Percentiles rank a stretch among this genome's conserved stretches.
Evolutionary conservation across 2,888 invertebrate genomes (phyloP).

Genomic region (Eilema caniola): DNA sequence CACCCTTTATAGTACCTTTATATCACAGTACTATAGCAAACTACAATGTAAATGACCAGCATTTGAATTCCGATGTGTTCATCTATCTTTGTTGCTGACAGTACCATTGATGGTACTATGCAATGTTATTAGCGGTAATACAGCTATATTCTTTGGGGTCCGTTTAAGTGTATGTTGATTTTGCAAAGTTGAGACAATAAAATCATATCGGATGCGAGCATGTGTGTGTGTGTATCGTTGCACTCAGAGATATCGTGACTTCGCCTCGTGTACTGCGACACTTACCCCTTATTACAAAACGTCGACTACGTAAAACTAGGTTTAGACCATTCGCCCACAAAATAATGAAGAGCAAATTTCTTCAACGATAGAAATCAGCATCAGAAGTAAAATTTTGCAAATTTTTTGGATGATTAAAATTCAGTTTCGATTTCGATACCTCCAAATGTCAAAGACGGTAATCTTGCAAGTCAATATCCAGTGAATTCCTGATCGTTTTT

Average conservation of each 20-base stretch:
- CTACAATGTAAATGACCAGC: not conserved
- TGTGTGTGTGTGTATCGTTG: not conserved
- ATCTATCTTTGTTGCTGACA: not conserved
- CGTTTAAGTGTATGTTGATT: constrained; percentile 45
- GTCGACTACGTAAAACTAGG: not conserved
- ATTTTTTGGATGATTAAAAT: too few relatives aligned
- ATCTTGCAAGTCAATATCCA: too few relatives aligned
- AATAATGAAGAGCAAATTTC: not conserved
- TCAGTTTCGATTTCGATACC: too few relatives aligned
- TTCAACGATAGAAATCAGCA: too few relatives aligned
- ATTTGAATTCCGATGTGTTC: constrained; percentile 8
- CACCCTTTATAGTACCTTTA: not conserved
- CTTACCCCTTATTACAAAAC: constrained; percentile 5
- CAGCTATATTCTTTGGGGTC: constrained; percentile 15
- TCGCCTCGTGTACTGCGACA: constrained; percentile 9
- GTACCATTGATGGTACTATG: not conserved
- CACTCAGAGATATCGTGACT: constrained; percentile 36
- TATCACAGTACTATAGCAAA: not conserved
- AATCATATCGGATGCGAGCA: constrained; percentile 57
- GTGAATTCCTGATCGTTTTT: too few relatives aligned
- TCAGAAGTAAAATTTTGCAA: too few relatives aligned
- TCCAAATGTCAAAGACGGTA: too few relatives aligned
- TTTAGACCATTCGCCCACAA: not conserved
- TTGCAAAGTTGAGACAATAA: constrained; percentile 63
- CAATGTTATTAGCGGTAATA: not conserved